Conservation (phyloP, 2,888 invertebrate species). For the Stramonita haemastoma region DNA sequence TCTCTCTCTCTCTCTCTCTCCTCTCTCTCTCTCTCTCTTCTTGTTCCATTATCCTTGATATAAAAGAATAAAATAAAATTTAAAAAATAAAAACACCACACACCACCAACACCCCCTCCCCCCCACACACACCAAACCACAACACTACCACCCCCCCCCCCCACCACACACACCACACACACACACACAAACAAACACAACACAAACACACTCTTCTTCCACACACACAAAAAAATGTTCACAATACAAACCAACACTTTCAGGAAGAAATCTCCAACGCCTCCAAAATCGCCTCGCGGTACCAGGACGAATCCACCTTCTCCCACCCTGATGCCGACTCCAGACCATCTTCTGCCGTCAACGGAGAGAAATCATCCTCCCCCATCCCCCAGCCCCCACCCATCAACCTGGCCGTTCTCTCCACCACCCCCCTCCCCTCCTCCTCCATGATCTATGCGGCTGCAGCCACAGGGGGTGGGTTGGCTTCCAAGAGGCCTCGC, state of each 20-base stretch:
- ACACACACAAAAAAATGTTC: no score
- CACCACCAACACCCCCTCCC: no score
- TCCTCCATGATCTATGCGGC: conserved; percentile 68
- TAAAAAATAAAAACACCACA: no score
- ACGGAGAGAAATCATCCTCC: conserved; percentile 52
- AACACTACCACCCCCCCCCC: no score
- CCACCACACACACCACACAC: no score
- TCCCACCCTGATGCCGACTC: conserved; percentile 60
- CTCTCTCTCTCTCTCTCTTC: no score
- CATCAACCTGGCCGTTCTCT: conserved; percentile 63
- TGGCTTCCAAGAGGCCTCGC: conserved; percentile 69
- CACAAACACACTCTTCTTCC: no score
- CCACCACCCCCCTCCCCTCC: conserved; percentile 66
- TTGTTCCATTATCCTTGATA: no score
- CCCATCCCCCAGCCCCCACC: conserved; percentile 68
- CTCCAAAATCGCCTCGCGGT: conserved; percentile 66
- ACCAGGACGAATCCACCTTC: conserved; percentile 65
- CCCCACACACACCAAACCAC: no score
- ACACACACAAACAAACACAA: no score
- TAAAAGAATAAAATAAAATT: no score
- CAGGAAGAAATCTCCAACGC: conserved; percentile 52
- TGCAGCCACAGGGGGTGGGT: conserved; percentile 74
- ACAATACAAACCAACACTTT: neutral
- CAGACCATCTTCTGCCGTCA: conserved; percentile 60
- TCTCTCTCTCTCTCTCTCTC: no score